These are phyloP conservation scores for Colistium nudipinnis DNA, from an alignment of 2,113 vertebrate genomes.

Conservation along the genomic window DNA sequence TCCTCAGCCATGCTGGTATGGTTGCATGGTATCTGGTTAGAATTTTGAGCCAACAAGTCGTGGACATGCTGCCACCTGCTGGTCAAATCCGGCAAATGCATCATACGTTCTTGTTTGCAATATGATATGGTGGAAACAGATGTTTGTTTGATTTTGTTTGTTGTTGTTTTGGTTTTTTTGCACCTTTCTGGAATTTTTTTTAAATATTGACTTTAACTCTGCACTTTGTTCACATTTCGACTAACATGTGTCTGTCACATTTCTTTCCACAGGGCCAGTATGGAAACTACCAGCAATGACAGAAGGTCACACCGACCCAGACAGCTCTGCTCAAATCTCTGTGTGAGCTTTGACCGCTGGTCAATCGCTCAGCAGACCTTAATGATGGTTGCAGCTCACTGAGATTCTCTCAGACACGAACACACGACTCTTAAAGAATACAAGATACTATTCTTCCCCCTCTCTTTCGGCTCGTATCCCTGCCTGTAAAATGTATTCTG, in stretches of 20 bases:
- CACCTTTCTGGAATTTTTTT: slow-evolving; percentile 57
- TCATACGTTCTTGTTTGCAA: slow-evolving; percentile 59
- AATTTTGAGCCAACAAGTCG: slow-evolving; percentile 55
- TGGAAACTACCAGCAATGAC: slow-evolving; percentile 98
- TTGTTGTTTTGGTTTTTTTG: slow-evolving; percentile 29
- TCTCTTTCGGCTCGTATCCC: slow-evolving; percentile 50
- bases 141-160: slow-evolving; percentile 31
- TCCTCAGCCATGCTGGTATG: slow-evolving; percentile 62
- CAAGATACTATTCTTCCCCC: slow-evolving; percentile 33
- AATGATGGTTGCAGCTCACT: slow-evolving; percentile 71
- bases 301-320: slow-evolving; percentile 73
- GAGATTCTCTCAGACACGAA: slow-evolving; percentile 60
- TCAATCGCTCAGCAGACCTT: slow-evolving; percentile 74
- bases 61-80: slow-evolving; percentile 79
- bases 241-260: slow-evolving; percentile 44
- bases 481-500: slow-evolving; percentile 54
- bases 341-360: slow-evolving; percentile 69
- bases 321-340: slow-evolving; percentile 70
- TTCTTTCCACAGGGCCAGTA: slow-evolving; percentile 91
- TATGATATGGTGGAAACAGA: slow-evolving; percentile 53
- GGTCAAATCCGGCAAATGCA: slow-evolving; percentile 70
- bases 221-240: slow-evolving; percentile 16
- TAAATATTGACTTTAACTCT: slow-evolving; percentile 31
- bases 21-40: slow-evolving; percentile 43
- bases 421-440: slow-evolving; percentile 49